Evolutionary conservation across 2,113 vertebrate genomes (phyloP).

Genomic region (Cromileptes altivelis): DNA sequence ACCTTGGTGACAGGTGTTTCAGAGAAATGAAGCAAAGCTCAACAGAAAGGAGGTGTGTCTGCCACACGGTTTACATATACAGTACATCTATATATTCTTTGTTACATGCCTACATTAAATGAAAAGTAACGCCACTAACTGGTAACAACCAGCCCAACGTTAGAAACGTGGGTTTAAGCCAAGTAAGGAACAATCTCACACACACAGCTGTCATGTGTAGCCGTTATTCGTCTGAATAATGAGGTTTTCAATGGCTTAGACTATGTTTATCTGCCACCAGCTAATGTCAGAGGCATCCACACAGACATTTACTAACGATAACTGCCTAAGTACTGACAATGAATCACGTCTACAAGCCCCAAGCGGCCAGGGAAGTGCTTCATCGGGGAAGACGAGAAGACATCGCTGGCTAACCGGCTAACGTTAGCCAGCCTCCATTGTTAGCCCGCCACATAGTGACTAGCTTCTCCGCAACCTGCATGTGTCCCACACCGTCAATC

Average conservation of each 20-base stretch:
- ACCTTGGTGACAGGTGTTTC: constrained; percentile 23
- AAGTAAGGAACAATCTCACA: background rate
- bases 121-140: background rate
- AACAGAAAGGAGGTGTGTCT: background rate
- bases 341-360: background rate
- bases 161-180: background rate
- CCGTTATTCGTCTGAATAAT: background rate
- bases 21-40: background rate
- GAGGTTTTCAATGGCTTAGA: too few species aligned
- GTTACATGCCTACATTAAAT: background rate
- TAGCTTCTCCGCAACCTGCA: constrained; percentile 1
- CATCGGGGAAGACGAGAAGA: constrained; percentile 6
- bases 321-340: background rate
- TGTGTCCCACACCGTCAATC: background rate
- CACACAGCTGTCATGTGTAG: background rate
- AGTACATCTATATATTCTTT: too few species aligned
- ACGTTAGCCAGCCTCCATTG: constrained; percentile 55
- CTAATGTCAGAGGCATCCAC: background rate
- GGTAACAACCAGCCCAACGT: fast-evolving
- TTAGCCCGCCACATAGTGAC: constrained; percentile 28
- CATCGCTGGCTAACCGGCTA: constrained; percentile 64
- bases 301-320: background rate
- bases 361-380: background rate
- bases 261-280: background rate
- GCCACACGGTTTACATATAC: too few species aligned